Conservation (phyloP, 2,888 invertebrate species). For the Lithosia quadra region DNA sequence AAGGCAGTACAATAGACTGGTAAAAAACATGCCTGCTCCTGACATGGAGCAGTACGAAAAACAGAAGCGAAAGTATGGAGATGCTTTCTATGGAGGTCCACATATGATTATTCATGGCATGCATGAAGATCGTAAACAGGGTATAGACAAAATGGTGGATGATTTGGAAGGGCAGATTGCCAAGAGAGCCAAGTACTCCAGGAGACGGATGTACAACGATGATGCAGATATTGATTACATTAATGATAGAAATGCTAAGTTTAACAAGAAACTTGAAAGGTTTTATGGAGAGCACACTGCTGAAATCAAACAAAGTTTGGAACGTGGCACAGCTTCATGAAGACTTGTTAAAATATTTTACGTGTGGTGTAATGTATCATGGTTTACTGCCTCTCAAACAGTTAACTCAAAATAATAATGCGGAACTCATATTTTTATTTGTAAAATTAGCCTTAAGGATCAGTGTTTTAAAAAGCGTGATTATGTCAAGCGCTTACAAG, state of each 20-base stretch:
- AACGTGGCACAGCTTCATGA: conserved; percentile 98
- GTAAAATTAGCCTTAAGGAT: neutral
- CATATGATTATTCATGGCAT: conserved; percentile 96
- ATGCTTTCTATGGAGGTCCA: conserved; percentile 97
- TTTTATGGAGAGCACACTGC: conserved; percentile 99
- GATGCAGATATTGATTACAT: conserved; percentile 99
- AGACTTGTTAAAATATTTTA: neutral
- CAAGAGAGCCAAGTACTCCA: conserved; percentile 97
- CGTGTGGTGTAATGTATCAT: neutral
- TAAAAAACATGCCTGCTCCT: conserved; percentile 93
- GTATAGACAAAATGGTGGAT: conserved; percentile 96
- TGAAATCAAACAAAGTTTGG: conserved; percentile 99
- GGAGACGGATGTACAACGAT: conserved; percentile 97
- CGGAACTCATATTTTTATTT: too few species aligned
- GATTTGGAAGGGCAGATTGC: conserved; percentile 98
- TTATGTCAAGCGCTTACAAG: too few species aligned
- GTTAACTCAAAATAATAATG: too few species aligned
- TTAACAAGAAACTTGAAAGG: conserved; percentile 99
- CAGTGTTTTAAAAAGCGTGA: neutral
- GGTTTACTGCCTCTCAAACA: neutral
- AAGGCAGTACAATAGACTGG: conserved; percentile 95
- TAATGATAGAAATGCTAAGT: conserved; percentile 99
- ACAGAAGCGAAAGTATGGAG: conserved; percentile 95
- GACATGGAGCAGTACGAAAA: conserved; percentile 95
- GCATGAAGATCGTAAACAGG: conserved; percentile 95